These are phyloP conservation scores for Fukomys damarensis DNA, from an alignment of 2,113 vertebrate species.

Conservation along the genomic window DNA sequence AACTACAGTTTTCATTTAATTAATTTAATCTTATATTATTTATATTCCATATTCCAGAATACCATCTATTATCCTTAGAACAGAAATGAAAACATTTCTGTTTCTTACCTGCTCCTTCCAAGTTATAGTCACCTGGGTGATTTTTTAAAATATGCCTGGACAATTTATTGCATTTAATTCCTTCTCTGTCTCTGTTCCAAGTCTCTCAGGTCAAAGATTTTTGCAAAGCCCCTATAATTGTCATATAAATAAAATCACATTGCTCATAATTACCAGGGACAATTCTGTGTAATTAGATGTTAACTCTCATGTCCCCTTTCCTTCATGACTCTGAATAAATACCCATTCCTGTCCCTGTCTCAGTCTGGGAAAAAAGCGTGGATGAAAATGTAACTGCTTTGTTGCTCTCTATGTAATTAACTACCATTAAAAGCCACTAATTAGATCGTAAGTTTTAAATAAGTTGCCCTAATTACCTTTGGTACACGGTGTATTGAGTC, in stretches of 20 bases:
- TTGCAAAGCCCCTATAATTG: slow-evolving; percentile 83
- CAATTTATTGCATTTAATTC: slow-evolving; percentile 64
- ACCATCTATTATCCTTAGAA: neutral
- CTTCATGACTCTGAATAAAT: slow-evolving; percentile 87
- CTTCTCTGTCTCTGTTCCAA: slow-evolving; percentile 82
- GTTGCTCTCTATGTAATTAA: slow-evolving; percentile 90
- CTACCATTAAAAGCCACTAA: slow-evolving; percentile 88
- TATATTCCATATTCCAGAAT: neutral
- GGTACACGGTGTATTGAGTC: slow-evolving; percentile 86
- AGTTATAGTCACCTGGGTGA: neutral
- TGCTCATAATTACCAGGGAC: slow-evolving; percentile 89
- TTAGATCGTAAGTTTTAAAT: slow-evolving; percentile 91
- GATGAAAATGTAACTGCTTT: slow-evolving; percentile 87
- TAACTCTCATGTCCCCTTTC: slow-evolving; percentile 87
- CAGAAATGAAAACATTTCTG: neutral
- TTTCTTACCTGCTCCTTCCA: neutral
- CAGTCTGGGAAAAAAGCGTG: slow-evolving; percentile 78
- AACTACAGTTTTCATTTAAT: slow-evolving; percentile 47
- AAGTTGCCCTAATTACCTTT: slow-evolving; percentile 90
- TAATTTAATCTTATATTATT: slow-evolving; percentile 48
- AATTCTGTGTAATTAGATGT: slow-evolving; percentile 89
- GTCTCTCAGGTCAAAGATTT: slow-evolving; percentile 86
- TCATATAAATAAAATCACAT: slow-evolving; percentile 90
- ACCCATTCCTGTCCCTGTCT: slow-evolving; percentile 83
- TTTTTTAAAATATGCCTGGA: neutral